Conservation (phyloP, 2,888 invertebrate genomes). For the Tiliacea aurago region DNA sequence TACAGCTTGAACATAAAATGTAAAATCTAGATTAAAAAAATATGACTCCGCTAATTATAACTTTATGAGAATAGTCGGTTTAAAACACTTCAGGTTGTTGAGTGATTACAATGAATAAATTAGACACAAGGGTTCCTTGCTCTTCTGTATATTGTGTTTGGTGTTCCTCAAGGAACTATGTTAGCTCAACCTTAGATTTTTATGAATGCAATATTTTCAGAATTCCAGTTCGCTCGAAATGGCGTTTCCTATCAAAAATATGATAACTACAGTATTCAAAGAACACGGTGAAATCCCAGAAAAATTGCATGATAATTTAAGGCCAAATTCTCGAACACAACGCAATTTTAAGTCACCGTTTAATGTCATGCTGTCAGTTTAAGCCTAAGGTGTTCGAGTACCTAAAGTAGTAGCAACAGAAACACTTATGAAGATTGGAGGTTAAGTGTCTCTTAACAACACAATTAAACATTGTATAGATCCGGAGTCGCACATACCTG, state of each 20-base stretch:
- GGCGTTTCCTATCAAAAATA: neutral
- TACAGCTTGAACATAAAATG: neutral
- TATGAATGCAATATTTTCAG: too few relatives aligned
- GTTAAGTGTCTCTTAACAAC: too few relatives aligned
- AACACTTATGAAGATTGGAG: too few relatives aligned
- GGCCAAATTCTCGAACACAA: neutral
- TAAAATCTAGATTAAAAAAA: neutral
- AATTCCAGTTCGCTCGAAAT: neutral
- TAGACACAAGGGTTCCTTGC: too few relatives aligned
- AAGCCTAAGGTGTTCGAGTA: too few relatives aligned
- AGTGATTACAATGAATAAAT: neutral
- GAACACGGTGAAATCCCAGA: neutral
- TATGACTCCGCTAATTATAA: neutral
- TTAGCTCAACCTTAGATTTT: neutral
- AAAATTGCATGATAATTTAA: neutral
- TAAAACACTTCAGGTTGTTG: neutral
- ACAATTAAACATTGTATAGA: too few relatives aligned
- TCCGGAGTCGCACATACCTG: conserved; percentile 81
- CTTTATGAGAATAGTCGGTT: neutral
- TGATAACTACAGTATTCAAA: neutral
- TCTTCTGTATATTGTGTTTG: neutral
- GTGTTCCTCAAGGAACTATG: conserved; percentile 7
- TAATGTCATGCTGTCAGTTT: too few relatives aligned
- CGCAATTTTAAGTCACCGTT: too few relatives aligned
- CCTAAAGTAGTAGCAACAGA: too few relatives aligned